Conservation (phyloP, 2,113 vertebrate genomes). For the Etheostoma spectabile region DNA sequence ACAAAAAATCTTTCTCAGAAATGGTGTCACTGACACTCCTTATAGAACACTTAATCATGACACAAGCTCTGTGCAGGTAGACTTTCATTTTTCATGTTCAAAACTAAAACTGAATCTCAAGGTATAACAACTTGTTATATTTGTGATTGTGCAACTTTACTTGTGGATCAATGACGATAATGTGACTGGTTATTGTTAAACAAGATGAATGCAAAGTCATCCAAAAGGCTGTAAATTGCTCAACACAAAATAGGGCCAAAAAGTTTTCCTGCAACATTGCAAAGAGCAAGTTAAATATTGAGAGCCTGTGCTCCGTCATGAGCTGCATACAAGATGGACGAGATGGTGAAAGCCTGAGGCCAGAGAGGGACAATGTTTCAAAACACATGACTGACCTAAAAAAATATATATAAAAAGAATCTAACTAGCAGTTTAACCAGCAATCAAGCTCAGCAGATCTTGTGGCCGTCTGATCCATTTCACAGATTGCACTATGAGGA, state of each 20-base stretch:
- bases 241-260: neutral
- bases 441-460: conserved; percentile 5
- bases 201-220: neutral
- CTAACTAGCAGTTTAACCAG: conserved; percentile 6
- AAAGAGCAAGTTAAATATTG: conserved; percentile 22
- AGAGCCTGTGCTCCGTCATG: conserved; percentile 14
- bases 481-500: conserved; percentile 19
- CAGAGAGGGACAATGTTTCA: conserved; percentile 19
- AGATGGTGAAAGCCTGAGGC: conserved; percentile 35
- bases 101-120: neutral
- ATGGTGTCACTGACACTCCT: neutral
- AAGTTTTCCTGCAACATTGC: conserved; percentile 2
- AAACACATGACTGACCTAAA: conserved; percentile 35
- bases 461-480: conserved; percentile 23
- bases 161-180: neutral
- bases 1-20: neutral
- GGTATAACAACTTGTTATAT: neutral
- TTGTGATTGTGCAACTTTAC: neutral
- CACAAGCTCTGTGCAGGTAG: neutral
- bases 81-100: neutral
- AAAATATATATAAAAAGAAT: conserved; percentile 13
- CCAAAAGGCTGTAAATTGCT: conserved; percentile 4
- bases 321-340: conserved; percentile 29
- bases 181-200: neutral
- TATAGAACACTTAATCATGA: neutral